Conservation (phyloP, 2,888 invertebrate species). For the Lottia scabra region DNA sequence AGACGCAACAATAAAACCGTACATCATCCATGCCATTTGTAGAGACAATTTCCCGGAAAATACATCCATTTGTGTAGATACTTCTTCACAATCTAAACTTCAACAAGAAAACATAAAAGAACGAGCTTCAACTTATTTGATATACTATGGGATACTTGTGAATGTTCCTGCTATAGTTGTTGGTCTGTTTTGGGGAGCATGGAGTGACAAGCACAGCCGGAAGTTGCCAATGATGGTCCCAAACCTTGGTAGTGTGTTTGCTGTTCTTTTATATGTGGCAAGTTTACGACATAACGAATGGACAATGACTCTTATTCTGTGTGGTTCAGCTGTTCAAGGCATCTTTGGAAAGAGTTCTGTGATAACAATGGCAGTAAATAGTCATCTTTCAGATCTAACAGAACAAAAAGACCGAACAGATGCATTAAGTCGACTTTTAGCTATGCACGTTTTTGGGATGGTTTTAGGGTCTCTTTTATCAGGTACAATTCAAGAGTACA, state of each 20-base stretch:
- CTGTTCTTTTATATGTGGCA: constrained; percentile 60
- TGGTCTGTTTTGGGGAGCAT: constrained; percentile 67
- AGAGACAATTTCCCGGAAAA: constrained; percentile 39
- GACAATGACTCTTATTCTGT: constrained; percentile 52
- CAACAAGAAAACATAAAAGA: constrained; percentile 55
- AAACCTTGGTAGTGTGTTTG: constrained; percentile 62
- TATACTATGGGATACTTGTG: constrained; percentile 62
- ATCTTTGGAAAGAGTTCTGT: constrained; percentile 67
- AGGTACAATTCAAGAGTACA: constrained; percentile 54
- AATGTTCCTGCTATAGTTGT: constrained; percentile 66
- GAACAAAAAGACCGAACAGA: constrained; percentile 58
- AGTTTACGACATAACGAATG: constrained; percentile 40
- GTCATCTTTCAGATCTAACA: constrained; percentile 63
- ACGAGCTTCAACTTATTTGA: constrained; percentile 57
- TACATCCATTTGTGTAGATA: constrained; percentile 33
- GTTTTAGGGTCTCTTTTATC: constrained; percentile 63
- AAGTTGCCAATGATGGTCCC: constrained; percentile 66
- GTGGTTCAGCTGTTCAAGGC: constrained; percentile 62
- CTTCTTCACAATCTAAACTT: constrained; percentile 8
- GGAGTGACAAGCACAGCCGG: constrained; percentile 66
- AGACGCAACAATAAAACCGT: constrained; percentile 65
- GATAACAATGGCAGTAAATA: constrained; percentile 68
- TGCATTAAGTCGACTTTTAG: constrained; percentile 61
- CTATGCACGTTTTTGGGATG: constrained; percentile 67
- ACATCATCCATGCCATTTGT: constrained; percentile 62